These are phyloP conservation scores for Eristalis pertinax DNA, from an alignment of 2,888 invertebrate genomes.

Conservation along the genomic window DNA sequence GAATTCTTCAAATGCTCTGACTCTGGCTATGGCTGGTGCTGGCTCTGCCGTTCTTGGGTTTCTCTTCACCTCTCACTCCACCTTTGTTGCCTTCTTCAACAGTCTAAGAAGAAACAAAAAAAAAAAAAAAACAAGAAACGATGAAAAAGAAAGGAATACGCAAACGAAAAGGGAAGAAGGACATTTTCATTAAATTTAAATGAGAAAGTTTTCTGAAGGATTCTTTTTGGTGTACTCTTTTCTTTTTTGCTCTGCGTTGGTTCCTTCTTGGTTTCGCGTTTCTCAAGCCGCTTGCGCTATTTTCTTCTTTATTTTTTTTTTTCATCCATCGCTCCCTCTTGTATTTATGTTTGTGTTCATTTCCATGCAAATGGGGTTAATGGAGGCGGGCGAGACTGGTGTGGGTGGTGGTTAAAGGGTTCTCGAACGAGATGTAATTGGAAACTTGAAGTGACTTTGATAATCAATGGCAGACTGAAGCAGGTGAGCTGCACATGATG, in stretches of 20 bases:
- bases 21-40: conserved; percentile 24
- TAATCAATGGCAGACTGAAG: background rate
- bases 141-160: conserved; percentile 6
- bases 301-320: conserved; percentile 20
- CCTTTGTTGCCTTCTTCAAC: conserved; percentile 21
- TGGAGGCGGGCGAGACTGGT: conserved; percentile 34
- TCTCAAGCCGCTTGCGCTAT: conserved; percentile 68
- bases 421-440: conserved; percentile 9
- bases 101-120: conserved; percentile 35
- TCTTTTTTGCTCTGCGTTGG: background rate
- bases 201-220: conserved; percentile 68
- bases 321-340: background rate
- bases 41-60: background rate
- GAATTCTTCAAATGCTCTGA: conserved; percentile 61
- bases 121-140: conserved; percentile 21
- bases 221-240: conserved; percentile 34
- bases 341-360: conserved; percentile 48
- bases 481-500: background rate
- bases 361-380: conserved; percentile 70
- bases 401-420: conserved; percentile 55
- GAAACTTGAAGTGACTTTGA: background rate
- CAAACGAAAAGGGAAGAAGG: conserved; percentile 68
- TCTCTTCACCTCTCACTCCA: background rate
- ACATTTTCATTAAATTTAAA: conserved; percentile 73
- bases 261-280: conserved; percentile 36